phyloP scores from a whole-genome alignment of 2,888 invertebrate species.

The Mystacides longicornis region DNA sequence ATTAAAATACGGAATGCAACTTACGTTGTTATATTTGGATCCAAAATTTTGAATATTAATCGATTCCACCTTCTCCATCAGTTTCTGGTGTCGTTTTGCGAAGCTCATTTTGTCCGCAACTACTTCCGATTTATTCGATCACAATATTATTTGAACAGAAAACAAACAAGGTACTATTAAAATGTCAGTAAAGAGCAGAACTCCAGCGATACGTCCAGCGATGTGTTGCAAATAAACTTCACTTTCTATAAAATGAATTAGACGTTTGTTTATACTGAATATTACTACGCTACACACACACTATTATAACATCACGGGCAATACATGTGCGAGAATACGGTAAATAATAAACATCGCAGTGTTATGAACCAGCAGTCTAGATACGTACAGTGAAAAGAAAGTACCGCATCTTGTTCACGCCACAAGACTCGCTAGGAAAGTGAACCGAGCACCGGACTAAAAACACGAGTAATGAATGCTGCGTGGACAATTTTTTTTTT shows the following conservation, averaged over 20 bases:
- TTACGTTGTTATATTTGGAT: slow-evolving; percentile 32
- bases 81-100: slow-evolving; percentile 42
- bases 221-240: slow-evolving; percentile 11
- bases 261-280: neutral
- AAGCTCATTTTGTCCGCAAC: slow-evolving; percentile 38
- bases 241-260: slow-evolving; percentile 7
- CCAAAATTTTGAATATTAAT: slow-evolving; percentile 45
- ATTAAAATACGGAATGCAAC: slow-evolving; percentile 4
- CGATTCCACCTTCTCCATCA: slow-evolving; percentile 42
- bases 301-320: neutral
- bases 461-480: too few species aligned
- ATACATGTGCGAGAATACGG: neutral
- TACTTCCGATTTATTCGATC: neutral
- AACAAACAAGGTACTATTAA: neutral
- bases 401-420: slow-evolving; percentile 7
- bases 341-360: neutral
- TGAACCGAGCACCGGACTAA: neutral
- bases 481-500: too few species aligned
- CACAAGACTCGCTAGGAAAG: neutral
- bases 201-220: neutral
- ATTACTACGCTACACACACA: neutral
- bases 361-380: neutral
- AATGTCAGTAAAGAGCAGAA: neutral
- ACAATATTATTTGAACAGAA: neutral
- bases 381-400: slow-evolving; percentile 14